A percentile compares a stretch with the other conserved stretches of the same genome.
phyloP scores from a whole-genome alignment of 2,797 vertebrate genomes.

The Artibeus jamaicensis region DNA sequence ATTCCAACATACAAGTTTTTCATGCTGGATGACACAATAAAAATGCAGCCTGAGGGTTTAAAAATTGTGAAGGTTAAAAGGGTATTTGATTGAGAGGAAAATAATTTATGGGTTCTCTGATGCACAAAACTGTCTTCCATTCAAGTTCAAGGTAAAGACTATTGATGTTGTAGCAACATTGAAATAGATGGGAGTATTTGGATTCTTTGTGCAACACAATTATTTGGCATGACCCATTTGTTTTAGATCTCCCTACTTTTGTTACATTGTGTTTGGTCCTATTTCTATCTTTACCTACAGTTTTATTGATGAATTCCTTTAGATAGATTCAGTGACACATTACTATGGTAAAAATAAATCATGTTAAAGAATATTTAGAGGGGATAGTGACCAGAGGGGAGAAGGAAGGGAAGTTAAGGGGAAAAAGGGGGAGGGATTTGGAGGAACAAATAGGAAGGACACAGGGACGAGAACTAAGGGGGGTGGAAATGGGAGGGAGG shows the following conservation, averaged over 20 bases:
- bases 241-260: neutral
- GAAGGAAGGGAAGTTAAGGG: too few relatives aligned
- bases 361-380: neutral
- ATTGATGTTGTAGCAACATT: fast-evolving
- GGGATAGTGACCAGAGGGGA: too few relatives aligned
- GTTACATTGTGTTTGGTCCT: fast-evolving
- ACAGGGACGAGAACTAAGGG: too few relatives aligned
- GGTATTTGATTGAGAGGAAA: neutral
- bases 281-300: neutral
- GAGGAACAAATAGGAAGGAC: too few relatives aligned
- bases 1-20: too few relatives aligned
- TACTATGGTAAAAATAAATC: neutral
- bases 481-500: too few relatives aligned
- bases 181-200: neutral
- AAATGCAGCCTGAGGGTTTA: neutral
- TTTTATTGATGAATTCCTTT: neutral
- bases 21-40: neutral
- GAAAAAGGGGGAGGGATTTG: too few relatives aligned
- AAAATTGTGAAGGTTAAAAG: neutral
- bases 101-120: neutral
- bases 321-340: neutral
- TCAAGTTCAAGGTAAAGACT: neutral
- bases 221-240: neutral
- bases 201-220: neutral
- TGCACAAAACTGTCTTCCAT: neutral